A percentile compares a stretch with the other conserved stretches of the same genome.
Conservation (phyloP, 1,140 invertebrate species). For the Drosophila navojoa region DNA sequence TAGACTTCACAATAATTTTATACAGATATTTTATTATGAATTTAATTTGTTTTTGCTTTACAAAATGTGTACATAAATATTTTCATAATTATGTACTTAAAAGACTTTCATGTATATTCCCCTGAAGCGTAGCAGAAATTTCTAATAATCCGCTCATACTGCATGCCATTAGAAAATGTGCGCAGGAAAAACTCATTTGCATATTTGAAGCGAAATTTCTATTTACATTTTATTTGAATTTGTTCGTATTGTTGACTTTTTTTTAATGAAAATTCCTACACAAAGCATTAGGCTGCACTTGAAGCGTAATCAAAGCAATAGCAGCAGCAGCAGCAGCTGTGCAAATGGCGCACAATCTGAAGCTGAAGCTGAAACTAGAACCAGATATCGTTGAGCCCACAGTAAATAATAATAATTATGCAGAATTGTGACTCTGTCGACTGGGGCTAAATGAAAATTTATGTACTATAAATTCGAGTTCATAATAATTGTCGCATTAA, state of each 20-base stretch:
- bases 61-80: too few species aligned
- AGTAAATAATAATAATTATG: slow-evolving; percentile 35
- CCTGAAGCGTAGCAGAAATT: too few species aligned
- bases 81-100: too few species aligned
- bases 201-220: slow-evolving; percentile 17
- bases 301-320: slow-evolving; percentile 19
- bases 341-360: slow-evolving; percentile 36
- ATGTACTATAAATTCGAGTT: slow-evolving; percentile 40
- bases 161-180: background rate
- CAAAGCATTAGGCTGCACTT: slow-evolving; percentile 46
- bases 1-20: too few species aligned
- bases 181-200: slow-evolving; percentile 2
- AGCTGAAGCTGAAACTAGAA: background rate
- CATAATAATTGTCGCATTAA: slow-evolving; percentile 33
- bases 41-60: background rate
- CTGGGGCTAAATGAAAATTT: slow-evolving; percentile 42
- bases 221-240: slow-evolving; percentile 15
- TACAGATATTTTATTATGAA: background rate
- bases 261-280: slow-evolving; percentile 51
- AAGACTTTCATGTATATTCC: too few species aligned
- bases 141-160: background rate
- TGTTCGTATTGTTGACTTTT: background rate
- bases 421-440: slow-evolving; percentile 9
- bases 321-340: slow-evolving; percentile 51
- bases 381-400: slow-evolving; percentile 25